Evolutionary conservation across 2,113 vertebrate genomes (phyloP).

Genomic region (Hiodon tergisus): DNA sequence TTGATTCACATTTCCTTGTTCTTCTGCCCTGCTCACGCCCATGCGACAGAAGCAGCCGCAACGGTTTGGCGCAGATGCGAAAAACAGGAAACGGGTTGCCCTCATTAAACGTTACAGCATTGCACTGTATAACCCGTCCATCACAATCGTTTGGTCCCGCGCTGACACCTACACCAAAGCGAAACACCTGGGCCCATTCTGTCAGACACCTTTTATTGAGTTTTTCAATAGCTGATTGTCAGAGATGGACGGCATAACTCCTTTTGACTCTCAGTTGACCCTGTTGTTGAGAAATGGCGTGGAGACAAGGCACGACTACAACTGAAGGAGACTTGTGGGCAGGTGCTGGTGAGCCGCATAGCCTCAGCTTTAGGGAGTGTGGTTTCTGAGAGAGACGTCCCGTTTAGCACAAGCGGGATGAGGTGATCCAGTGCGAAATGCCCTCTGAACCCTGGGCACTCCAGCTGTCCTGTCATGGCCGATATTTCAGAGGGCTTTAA

Average conservation of each 20-base stretch:
- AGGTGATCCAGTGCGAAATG: neutral
- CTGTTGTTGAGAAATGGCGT: too few relatives aligned
- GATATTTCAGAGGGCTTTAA: neutral
- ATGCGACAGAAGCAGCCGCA: neutral
- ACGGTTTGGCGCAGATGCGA: neutral
- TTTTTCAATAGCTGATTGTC: too few relatives aligned
- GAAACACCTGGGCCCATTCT: too few relatives aligned
- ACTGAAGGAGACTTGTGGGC: too few relatives aligned
- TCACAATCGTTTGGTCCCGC: too few relatives aligned
- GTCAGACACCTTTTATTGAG: too few relatives aligned
- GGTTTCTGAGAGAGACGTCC: neutral
- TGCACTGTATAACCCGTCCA: neutral
- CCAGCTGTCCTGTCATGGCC: neutral
- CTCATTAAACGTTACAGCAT: neutral
- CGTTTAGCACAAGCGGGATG: neutral
- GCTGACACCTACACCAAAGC: too few relatives aligned
- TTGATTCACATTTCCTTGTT: conserved; percentile 5
- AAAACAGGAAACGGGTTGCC: neutral
- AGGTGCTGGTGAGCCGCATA: too few relatives aligned
- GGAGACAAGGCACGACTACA: too few relatives aligned
- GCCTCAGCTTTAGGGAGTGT: neutral
- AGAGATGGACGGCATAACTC: too few relatives aligned
- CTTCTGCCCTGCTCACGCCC: neutral
- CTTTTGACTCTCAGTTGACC: too few relatives aligned
- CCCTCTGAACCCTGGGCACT: neutral